Evolutionary conservation across 2,888 invertebrate genomes (phyloP), one percentile per base, ranked within the genome.

Genomic region (Himalopsyche kuldschensis): DNA sequence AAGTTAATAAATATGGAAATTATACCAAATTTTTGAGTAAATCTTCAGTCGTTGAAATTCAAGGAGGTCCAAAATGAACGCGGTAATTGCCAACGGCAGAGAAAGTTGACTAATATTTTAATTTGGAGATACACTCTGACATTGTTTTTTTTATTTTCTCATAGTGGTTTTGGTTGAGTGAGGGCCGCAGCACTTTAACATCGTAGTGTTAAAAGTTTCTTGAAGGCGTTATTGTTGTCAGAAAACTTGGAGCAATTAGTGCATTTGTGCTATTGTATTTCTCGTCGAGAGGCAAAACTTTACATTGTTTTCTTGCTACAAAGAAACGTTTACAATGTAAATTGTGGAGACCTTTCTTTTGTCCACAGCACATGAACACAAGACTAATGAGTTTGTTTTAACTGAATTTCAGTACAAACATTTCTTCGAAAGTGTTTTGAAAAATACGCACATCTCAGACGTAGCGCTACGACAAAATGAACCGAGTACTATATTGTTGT

Each of bases 241-340:
- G 83, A 63, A 84, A 85, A 85, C 85, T 85, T 83, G 77, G 76
- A 78, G 85, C 81, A 85, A 85, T 85, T 85, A 85, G 85, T 85
- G 85, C 83, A 85, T 83, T 85, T 80, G 81, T 46, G 81, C 83
- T 79, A 83, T 85, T 85, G 85, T 85, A 75, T 63, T 83, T 55
- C 79, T 41, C 75, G 77, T 31, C 27, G 30, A 27, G 47, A 27
- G 69, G 81, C 79, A 24, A 47, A 83, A 85, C 81, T 85, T 85
- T 78, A 35, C 83, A 82, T 75, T 81, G 85, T 79, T 81, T 85
- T 85, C 83, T 76, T 75, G 69, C 78, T 79, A 82, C 78, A 84
- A 83, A 84, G 82, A 83, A 84, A 78, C 80, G 79, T 79, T 85
- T 83, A 85, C 83, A 85, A 80, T 80, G 80, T 84, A 78, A 84